These are phyloP conservation scores for Bombyx huttoni DNA, from an alignment of 2,888 invertebrate genomes.

Conservation along the genomic window DNA sequence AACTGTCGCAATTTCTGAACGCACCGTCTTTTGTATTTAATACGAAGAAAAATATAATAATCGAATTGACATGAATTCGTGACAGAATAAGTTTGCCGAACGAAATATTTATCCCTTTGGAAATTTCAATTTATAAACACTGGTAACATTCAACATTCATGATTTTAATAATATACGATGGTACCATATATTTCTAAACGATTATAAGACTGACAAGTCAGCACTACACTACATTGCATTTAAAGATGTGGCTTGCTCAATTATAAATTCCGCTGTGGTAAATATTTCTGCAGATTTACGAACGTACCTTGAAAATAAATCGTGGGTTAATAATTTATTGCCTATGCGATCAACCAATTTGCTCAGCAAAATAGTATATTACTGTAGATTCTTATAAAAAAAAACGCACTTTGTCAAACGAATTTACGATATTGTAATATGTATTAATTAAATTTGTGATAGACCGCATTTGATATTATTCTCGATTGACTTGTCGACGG, in stretches of 20 bases:
- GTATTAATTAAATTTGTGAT: slow-evolving; percentile 1
- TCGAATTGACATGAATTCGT: no score
- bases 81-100: neutral
- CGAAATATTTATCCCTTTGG: neutral
- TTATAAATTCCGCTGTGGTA: neutral
- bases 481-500: neutral
- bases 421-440: slow-evolving; percentile 28
- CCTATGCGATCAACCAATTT: slow-evolving; percentile 21
- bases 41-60: neutral
- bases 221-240: neutral
- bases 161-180: neutral
- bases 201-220: neutral
- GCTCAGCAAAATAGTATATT: slow-evolving; percentile 22
- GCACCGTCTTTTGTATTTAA: slow-evolving; percentile 10
- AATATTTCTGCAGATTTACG: neutral
- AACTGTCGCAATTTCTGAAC: slow-evolving; percentile 24
- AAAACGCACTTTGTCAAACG: slow-evolving; percentile 36
- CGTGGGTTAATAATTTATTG: slow-evolving; percentile 12
- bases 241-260: neutral
- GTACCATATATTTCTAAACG: neutral
- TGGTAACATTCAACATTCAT: no score
- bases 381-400: slow-evolving; percentile 9
- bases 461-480: neutral
- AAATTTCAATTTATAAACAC: neutral
- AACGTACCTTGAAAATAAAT: neutral